Base-by-base conservation (phyloP, 2,888 invertebrate species). In the Drosophila lacicola region DNA sequence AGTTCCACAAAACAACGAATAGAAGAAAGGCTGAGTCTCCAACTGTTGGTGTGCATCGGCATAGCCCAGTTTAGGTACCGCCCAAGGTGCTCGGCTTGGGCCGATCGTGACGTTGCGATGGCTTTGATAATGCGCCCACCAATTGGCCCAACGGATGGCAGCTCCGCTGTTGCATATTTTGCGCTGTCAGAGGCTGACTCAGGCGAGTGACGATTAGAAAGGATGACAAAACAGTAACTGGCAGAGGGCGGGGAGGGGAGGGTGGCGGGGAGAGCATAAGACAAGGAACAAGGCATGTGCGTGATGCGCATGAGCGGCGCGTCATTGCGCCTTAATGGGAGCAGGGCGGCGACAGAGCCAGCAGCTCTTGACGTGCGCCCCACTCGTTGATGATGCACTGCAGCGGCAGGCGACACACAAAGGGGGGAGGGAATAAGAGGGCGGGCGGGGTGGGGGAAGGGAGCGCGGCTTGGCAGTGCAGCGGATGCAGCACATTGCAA, bases 291-390 rank as follows among this genome's bases (percentile, higher is more conserved):
- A 67, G 77, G 72, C 72, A 81, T 79, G 86, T 83, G 84, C 80
- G 83, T 82, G 87, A 82, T 81, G 85, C 82, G 88, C 84, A 86
- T 88, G 86, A 85, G 89, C 81, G 81, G 76, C 79, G 81, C 82
- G 74, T 85, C 82, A 85, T 81, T 80, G 84, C 82, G 82, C 88
- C 88, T 78, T 89, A 88, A 88, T 88, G 89, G 88, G 80, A 87
- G 70, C 76, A 80, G 71, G 73, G 69, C 50, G 53, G 47, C 65
- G 44, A 25, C 56, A 54, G 44, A 17, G 62, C 68, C 66, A 64
- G 68, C 66, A 74, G 65, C 67, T 74, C 67, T 80, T 74, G 74
- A 74, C 62, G 51, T 69, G 69, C 73, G 66, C 74, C 58, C 70
- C 58, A 45, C 46, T 61, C 55, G 55, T 51, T 58, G 63, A 41